Evolutionary conservation across 2,797 vertebrate genomes (phyloP).

Genomic region (Sebastes itinus): DNA sequence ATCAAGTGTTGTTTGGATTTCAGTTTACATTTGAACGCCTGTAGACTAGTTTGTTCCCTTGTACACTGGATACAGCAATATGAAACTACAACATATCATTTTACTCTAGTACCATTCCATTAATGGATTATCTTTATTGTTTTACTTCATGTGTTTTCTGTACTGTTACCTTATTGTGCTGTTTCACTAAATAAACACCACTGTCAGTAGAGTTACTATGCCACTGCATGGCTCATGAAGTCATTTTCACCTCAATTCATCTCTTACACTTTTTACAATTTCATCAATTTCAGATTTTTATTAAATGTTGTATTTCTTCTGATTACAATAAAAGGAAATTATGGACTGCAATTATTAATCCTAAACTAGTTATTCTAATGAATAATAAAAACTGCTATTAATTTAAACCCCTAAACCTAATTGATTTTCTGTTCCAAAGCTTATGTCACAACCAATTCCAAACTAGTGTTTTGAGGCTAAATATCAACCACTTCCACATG

Average conservation of each 20-base stretch:
- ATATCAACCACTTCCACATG: neutral
- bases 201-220: neutral
- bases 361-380: neutral
- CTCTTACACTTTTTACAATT: neutral
- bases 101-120: neutral
- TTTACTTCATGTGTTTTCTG: neutral
- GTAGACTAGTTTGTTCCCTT: neutral
- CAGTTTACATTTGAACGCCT: neutral
- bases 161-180: neutral
- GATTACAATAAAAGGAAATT: neutral
- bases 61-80: neutral
- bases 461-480: neutral
- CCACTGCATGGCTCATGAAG: neutral
- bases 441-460: neutral
- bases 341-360: neutral
- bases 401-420: neutral
- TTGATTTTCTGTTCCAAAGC: neutral
- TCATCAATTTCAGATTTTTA: neutral
- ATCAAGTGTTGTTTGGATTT: neutral
- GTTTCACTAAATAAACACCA: neutral
- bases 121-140: neutral
- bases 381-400: neutral
- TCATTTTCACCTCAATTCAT: neutral
- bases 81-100: neutral
- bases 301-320: neutral